A percentile compares a stretch with the other conserved stretches of the same genome.
These are phyloP conservation scores for Spodoptera frugiperda DNA, from an alignment of 1,140 invertebrate genomes.

Conservation along the genomic window DNA sequence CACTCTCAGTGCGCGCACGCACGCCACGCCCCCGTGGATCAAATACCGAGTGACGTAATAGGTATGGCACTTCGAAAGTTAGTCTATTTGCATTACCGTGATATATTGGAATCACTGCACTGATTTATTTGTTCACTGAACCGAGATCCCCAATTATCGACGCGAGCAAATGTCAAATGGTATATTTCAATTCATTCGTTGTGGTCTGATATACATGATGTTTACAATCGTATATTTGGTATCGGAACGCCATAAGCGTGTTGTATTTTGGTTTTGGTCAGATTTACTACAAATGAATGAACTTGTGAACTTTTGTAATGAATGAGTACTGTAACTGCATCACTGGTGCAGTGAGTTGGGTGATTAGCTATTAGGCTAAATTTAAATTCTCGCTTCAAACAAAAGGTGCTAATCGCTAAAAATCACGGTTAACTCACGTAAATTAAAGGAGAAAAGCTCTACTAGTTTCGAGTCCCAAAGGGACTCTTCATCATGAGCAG, in stretches of 20 bases:
- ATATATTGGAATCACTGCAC: slow-evolving; percentile 34
- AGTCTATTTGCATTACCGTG: slow-evolving; percentile 28
- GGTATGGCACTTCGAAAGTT: slow-evolving; percentile 28
- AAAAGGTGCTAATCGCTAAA: too few species aligned
- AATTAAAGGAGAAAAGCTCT: too few species aligned
- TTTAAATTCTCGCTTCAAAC: too few species aligned
- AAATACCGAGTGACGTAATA: slow-evolving; percentile 33
- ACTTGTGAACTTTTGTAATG: too few species aligned
- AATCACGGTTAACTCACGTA: too few species aligned
- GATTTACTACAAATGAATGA: too few species aligned
- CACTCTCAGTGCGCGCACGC: slow-evolving; percentile 60
- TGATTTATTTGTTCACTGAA: slow-evolving; percentile 37
- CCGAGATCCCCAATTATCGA: slow-evolving; percentile 36
- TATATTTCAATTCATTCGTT: slow-evolving; percentile 33
- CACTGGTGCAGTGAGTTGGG: too few species aligned
- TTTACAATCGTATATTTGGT: slow-evolving; percentile 11
- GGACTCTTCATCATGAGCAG: too few species aligned
- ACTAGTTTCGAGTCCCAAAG: too few species aligned
- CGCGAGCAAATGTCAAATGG: slow-evolving; percentile 39
- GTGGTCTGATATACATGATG: slow-evolving; percentile 24
- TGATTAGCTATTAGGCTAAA: too few species aligned
- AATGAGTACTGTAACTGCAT: too few species aligned
- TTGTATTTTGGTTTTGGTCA: not conserved
- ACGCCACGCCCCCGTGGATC: slow-evolving; percentile 57
- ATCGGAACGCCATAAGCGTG: not conserved